Evolutionary conservation across 2,113 vertebrate species (phyloP), one percentile per base, ranked within the genome.

Genomic region (Rutilus rutilus): DNA sequence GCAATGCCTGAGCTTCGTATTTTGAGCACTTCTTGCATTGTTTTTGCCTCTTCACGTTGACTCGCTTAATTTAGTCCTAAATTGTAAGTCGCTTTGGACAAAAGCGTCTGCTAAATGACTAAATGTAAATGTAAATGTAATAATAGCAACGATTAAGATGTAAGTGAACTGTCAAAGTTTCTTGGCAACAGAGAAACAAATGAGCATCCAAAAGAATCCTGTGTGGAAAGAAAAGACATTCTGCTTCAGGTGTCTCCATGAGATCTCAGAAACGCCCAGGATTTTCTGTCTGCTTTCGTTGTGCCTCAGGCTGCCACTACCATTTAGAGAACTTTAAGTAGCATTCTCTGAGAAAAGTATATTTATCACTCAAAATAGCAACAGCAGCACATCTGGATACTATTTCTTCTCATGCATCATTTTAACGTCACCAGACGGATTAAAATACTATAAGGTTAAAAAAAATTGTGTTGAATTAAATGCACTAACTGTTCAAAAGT

Each of bases 211-310:
- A 25, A 23, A 42, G n/a, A 81, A 81, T 30, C 3, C 59, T 64
- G 59, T 15, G 14, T 0, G 57, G 23, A 79, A 79, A 62, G 57
- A 39, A 9, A 19, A 80, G 42, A 64, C 0, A 23, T 62, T 79
- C 36, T 42, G 10, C 33, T 79, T 62, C 36, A 60, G 36, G 36
- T 62, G 57, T 79, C 71, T 50, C 14, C 23, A n/a, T 47, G 57
- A 60, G 7, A 27, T 30, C 15, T 19, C 36, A 81, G 78, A 65
- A 47, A 64, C 78, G 4, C 78, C 78, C 78, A 64, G 9, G 6
- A 47, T 81, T 45, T 47, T 65, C 78, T 25, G 25, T 47, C n/a
- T 47, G 39, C 73, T 75, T 50, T 64, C 39, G 42, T 27, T 81
- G 39, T 47, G 78, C 78, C 78, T 47, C 78, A 2, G 78, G 78